phyloP scores from a whole-genome alignment of 2,888 invertebrate species.

The Fragum sueziense region DNA sequence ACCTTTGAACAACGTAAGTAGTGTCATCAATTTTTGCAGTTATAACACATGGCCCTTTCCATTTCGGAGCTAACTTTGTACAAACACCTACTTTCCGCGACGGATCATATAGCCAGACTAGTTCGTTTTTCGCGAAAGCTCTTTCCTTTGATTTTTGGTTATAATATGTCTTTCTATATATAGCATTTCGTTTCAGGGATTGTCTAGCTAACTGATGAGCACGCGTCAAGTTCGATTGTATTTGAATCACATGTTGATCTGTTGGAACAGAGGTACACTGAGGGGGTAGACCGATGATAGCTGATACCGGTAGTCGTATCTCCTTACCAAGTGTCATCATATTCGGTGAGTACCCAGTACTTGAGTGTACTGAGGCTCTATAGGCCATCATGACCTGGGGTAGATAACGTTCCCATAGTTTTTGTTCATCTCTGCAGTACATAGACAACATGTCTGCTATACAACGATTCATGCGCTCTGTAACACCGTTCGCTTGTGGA shows the following conservation, averaged over 20 bases:
- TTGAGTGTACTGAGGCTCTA: constrained; percentile 55
- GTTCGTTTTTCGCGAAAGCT: neutral
- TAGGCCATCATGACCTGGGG: constrained; percentile 63
- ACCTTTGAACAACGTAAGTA: constrained; percentile 12
- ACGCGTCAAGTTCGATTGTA: constrained; percentile 6
- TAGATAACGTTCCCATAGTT: constrained; percentile 68
- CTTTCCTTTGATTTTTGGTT: constrained; percentile 14
- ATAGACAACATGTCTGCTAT: constrained; percentile 56
- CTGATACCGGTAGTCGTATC: constrained; percentile 48
- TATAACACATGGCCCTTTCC: constrained; percentile 35
- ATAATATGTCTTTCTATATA: constrained; percentile 36
- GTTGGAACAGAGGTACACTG: neutral
- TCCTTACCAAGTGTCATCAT: constrained; percentile 45
- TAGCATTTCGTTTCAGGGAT: constrained; percentile 27
- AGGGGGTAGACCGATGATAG: constrained; percentile 24
- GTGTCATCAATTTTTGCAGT: constrained; percentile 14
- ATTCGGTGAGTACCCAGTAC: constrained; percentile 58
- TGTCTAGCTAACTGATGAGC: constrained; percentile 34
- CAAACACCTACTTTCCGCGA: constrained; percentile 27
- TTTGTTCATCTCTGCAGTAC: constrained; percentile 61
- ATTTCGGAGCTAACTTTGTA: constrained; percentile 21
- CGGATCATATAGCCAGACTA: constrained; percentile 40
- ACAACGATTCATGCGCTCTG: constrained; percentile 47
- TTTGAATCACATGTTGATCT: constrained; percentile 24
- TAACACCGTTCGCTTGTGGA: constrained; percentile 32